phyloP scores from a whole-genome alignment of 2,797 vertebrate genomes.

The Sebastes glaucus region DNA sequence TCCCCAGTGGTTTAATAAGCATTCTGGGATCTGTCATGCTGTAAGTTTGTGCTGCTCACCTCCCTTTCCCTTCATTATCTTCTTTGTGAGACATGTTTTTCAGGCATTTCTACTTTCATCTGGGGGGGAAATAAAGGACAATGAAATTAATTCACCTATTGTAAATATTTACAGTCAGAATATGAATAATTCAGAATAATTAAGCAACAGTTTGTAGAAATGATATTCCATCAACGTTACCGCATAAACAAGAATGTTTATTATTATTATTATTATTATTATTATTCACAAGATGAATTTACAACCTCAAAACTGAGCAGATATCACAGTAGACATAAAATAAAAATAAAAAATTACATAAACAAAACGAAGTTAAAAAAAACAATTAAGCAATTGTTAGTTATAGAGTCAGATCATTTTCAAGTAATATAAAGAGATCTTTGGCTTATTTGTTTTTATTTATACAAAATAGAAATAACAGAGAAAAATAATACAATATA shows the following conservation, averaged over 20 bases:
- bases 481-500: no score
- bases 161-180: not conserved
- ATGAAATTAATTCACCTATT: not conserved
- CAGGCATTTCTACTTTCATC: conserved; percentile 69
- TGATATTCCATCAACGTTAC: fast-evolving
- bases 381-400: no score
- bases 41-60: conserved; percentile 59
- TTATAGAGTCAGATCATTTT: no score
- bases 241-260: not conserved
- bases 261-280: no score
- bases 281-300: no score
- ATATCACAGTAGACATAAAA: no score
- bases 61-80: conserved; percentile 64
- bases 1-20: conserved; percentile 4
- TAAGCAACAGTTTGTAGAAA: not conserved
- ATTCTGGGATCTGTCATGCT: not conserved
- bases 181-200: not conserved
- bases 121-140: conserved; percentile 12
- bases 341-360: no score
- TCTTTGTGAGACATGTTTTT: conserved; percentile 78
- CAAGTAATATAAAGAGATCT: no score
- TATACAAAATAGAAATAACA: no score
- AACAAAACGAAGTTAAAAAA: no score
- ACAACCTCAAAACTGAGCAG: no score
- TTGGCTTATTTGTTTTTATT: no score